These are phyloP conservation scores for Paratilapia polleni DNA, from an alignment of 2,113 vertebrate species.

Conservation along the genomic window DNA sequence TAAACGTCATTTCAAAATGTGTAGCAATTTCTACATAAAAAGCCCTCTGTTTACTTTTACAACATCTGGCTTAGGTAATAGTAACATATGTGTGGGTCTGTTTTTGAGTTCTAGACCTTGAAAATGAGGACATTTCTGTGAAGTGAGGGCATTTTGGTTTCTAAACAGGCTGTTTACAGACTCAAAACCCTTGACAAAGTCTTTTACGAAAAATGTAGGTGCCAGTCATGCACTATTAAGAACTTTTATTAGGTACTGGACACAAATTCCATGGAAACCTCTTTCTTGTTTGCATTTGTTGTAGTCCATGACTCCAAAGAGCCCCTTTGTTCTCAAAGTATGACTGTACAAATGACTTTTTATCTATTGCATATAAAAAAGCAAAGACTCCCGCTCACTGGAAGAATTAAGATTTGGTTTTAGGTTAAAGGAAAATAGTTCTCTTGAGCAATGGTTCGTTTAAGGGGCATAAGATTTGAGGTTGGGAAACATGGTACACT, in stretches of 20 bases:
- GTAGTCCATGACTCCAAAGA: background rate
- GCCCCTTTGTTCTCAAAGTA: background rate
- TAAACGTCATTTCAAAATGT: slow-evolving; percentile 9
- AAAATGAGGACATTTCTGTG: slow-evolving; percentile 37
- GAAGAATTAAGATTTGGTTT: background rate
- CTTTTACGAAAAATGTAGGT: background rate
- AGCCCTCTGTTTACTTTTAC: slow-evolving; percentile 47
- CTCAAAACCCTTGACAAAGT: background rate
- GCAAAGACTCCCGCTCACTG: background rate
- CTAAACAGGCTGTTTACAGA: background rate
- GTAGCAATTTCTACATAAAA: slow-evolving; percentile 21
- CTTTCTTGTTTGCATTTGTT: slow-evolving; percentile 35
- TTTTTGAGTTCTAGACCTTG: background rate
- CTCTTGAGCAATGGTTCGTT: background rate
- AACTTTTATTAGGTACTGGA: slow-evolving; percentile 16
- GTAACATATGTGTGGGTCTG: background rate
- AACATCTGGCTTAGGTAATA: slow-evolving; percentile 19
- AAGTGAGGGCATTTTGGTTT: slow-evolving; percentile 20
- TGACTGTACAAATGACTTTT: background rate
- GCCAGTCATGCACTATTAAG: slow-evolving; percentile 14
- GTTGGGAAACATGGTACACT: background rate
- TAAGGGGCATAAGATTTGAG: background rate
- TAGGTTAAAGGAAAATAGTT: background rate
- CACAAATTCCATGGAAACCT: slow-evolving; percentile 27
- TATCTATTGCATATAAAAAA: background rate